Conservation (phyloP, 2,797 vertebrate species). For the Macropus fuliginosus region DNA sequence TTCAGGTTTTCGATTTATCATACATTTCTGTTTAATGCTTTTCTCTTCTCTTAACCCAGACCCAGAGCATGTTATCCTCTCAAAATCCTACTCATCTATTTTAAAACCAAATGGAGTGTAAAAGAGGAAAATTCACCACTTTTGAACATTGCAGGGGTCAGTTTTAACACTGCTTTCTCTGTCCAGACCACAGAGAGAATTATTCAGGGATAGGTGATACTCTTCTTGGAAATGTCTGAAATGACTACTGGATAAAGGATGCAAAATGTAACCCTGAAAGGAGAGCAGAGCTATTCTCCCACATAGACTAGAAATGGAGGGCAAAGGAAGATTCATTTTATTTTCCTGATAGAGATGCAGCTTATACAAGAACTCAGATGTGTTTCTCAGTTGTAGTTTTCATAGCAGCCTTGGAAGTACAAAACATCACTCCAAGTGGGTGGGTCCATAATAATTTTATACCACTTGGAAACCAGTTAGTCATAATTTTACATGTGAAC, state of each 20-base stretch:
- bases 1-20: slow-evolving; percentile 46
- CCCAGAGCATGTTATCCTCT: slow-evolving; percentile 68
- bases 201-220: slow-evolving; percentile 72
- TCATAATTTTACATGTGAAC: slow-evolving; percentile 13
- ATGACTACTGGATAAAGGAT: slow-evolving; percentile 72
- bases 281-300: slow-evolving; percentile 48
- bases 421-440: slow-evolving; percentile 17
- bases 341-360: slow-evolving; percentile 45
- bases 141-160: slow-evolving; percentile 79
- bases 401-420: slow-evolving; percentile 2
- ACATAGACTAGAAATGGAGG: slow-evolving; percentile 54
- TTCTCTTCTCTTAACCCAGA: slow-evolving; percentile 54
- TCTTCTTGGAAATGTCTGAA: slow-evolving; percentile 79
- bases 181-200: slow-evolving; percentile 66
- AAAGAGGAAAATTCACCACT: slow-evolving; percentile 74
- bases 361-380: neutral
- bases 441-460: neutral
- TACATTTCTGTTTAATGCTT: slow-evolving; percentile 61
- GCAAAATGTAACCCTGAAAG: slow-evolving; percentile 75
- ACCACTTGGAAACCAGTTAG: slow-evolving; percentile 10
- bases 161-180: slow-evolving; percentile 74
- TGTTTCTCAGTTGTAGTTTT: slow-evolving; percentile 33
- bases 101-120: slow-evolving; percentile 78
- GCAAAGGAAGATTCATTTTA: slow-evolving; percentile 36
- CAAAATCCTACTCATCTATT: slow-evolving; percentile 73